phyloP scores from a whole-genome alignment of 2,888 invertebrate genomes.

The Epistrophe eligans region DNA sequence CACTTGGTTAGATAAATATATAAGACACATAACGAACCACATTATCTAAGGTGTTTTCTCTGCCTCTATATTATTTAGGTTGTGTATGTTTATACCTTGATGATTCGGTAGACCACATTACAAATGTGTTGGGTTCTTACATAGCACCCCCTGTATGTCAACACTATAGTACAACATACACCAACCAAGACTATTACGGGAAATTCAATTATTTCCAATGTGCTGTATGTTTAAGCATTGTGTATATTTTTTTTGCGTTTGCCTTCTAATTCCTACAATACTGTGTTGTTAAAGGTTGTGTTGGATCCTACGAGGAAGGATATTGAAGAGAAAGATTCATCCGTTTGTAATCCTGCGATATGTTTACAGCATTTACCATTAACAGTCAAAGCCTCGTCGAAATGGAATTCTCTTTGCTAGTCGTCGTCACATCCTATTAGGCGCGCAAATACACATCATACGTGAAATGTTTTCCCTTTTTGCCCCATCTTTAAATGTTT shows the following conservation, averaged over 20 bases:
- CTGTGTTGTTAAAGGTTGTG: constrained; percentile 15
- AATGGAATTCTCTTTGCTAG: not conserved
- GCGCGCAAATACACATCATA: constrained; percentile 28
- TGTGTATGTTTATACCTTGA: constrained; percentile 13
- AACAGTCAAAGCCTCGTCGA: constrained; percentile 31
- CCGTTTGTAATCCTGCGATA: constrained; percentile 59
- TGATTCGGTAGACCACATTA: constrained; percentile 42
- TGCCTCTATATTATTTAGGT: not conserved
- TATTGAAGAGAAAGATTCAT: constrained; percentile 10
- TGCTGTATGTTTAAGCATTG: constrained; percentile 57
- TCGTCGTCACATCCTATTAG: constrained; percentile 58
- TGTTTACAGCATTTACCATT: constrained; percentile 56
- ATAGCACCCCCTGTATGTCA: constrained; percentile 16
- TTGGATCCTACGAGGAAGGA: constrained; percentile 27
- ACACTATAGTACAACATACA: constrained; percentile 27
- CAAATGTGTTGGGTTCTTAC: constrained; percentile 26
- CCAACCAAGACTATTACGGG: constrained; percentile 28
- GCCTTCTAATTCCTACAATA: constrained; percentile 1
- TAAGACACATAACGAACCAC: constrained; percentile 24
- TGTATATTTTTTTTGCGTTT: constrained; percentile 10
- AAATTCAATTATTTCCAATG: constrained; percentile 69
- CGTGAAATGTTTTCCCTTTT: constrained; percentile 10
- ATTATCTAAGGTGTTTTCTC: constrained; percentile 26
- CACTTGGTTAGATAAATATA: constrained; percentile 34
- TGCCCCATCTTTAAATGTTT: constrained; percentile 6